Base-by-base conservation (phyloP, 2,113 vertebrate species). In the Poeciliopsis prolifica region DNA sequence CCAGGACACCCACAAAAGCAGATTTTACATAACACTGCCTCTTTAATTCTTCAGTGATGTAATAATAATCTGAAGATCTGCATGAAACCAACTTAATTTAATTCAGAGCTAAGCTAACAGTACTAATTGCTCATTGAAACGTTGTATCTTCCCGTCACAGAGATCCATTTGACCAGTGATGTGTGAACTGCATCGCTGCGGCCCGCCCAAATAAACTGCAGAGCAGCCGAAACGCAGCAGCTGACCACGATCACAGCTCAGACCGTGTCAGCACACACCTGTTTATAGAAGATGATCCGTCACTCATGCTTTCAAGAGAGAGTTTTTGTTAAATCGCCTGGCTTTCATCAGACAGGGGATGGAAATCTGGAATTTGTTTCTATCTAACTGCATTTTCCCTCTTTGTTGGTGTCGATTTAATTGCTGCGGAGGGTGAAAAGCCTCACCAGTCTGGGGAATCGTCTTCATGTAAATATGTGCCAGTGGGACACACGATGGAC, bases 401-500 rank as follows among this genome's bases (percentile, higher is more conserved):
- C 15, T 48, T 4, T 11, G 66, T 31, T 72, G 15, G 31, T 61
- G n/a, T 44, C 2, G 8, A n/a, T 58, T 58, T 58, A 58, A 58
- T 58, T 74, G 42, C 58, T 68, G 70, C 10, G 37, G 61, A 71
- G 22, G 19, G 61, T 31, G 19, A 61, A 31, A 48, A 51, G 24
- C 44, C 44, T 75, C 0, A 0, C 61, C 26, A 3, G 1, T 60
- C 74, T 60, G 54, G 78, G 75, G 65, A 81, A 48, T 28, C 60
- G 14, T 61, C 65, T 61, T 66, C 62, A 28, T 58, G 60, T 89
- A 69, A 80, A 67, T 75, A 71, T 6, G 62, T 72, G 70, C 73
- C 74, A 69, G 11, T 70, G 68, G 76, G 82, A 82, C n/a, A 37
- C 75, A 26, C 51, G 44, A 80, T 61, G 61, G 63, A 69, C 62